Conservation (phyloP, 2,888 invertebrate genomes). For the Torymus tubicola region DNA sequence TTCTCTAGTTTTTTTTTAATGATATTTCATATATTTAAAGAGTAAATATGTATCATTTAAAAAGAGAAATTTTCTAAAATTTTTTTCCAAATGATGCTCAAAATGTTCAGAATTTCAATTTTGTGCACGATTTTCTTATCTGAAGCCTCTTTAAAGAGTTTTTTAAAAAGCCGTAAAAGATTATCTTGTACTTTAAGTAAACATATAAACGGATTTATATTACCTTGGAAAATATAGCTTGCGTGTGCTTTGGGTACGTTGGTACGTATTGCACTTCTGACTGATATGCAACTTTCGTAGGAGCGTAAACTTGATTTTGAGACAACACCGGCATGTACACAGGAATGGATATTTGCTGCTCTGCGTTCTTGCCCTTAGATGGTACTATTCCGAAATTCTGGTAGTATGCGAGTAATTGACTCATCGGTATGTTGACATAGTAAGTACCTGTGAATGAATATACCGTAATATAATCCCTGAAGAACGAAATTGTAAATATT, state of each 20-base stretch:
- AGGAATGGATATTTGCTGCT: slow-evolving; percentile 67
- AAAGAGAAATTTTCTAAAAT: too few relatives aligned
- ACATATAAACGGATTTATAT: background rate
- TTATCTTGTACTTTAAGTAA: too few relatives aligned
- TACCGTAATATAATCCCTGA: slow-evolving; percentile 34
- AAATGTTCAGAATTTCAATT: too few relatives aligned
- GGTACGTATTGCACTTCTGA: slow-evolving; percentile 64
- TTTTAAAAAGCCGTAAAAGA: too few relatives aligned
- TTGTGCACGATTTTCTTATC: too few relatives aligned
- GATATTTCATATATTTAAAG: too few relatives aligned
- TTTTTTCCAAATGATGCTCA: too few relatives aligned
- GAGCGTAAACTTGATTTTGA: slow-evolving; percentile 63
- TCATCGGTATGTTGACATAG: slow-evolving; percentile 70
- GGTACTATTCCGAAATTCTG: slow-evolving; percentile 63
- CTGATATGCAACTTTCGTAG: slow-evolving; percentile 66
- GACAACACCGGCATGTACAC: slow-evolving; percentile 65
- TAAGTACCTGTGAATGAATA: slow-evolving; percentile 61
- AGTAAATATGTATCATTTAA: too few relatives aligned
- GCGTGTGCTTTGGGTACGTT: slow-evolving; percentile 61
- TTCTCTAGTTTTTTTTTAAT: too few relatives aligned
- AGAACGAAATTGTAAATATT: background rate
- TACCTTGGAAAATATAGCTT: slow-evolving; percentile 55
- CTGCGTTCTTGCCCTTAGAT: slow-evolving; percentile 60
- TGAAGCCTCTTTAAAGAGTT: too few relatives aligned
- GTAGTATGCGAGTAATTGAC: slow-evolving; percentile 69